Evolutionary conservation across 2,113 vertebrate genomes (phyloP), one percentile per base, ranked within the genome.

Genomic region (Solenodon paradoxus): DNA sequence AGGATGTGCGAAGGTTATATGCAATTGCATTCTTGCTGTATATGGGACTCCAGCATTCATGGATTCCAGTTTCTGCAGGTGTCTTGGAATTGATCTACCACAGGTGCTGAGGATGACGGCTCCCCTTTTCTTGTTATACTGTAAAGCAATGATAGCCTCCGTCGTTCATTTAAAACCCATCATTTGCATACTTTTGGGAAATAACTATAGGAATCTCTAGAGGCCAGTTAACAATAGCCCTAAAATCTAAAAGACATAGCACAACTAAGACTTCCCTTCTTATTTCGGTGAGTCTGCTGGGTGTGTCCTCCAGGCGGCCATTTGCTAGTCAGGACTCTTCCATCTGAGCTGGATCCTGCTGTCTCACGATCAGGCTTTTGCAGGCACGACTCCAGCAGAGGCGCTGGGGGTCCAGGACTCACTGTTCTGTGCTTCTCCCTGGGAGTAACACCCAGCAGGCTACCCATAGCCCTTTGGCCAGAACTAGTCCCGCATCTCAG

Each of bases 311-410:
- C 6, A 5, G 15, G 7, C 0, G 15, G 9, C 40, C 26, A 0
- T 57, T 64, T 16, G 38, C 40, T 30, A 1, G 10, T 20, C 15
- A 6, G 35, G 16, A 38, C 49, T 77, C 49, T 72, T 77, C 24
- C 8, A 4, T 59, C 55, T 86, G 69, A 17, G 57, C 42, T 40
- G 32, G 5, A 1, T 30, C 42, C 17, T 26, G 22, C 59, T 11
- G 0, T n/a, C 66, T 35, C 24, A 61, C n/a, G 11, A n/a, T 16
- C 15, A 30, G 38, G 51, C 10, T 19, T 59, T 78, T 40, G n/a
- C 2, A 30, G n/a, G 15, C 13, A 7, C 45, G 6, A 2, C 9
- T 0, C 0, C 0, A 42, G 47, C 51, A 68, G 38, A 61, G 22
- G 22, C 17, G 3, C 4, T 3, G 2, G 13, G 10, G 28, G 13